These are phyloP conservation scores for Drosophila imparisetae DNA, from an alignment of 2,888 invertebrate species.

Conservation along the genomic window DNA sequence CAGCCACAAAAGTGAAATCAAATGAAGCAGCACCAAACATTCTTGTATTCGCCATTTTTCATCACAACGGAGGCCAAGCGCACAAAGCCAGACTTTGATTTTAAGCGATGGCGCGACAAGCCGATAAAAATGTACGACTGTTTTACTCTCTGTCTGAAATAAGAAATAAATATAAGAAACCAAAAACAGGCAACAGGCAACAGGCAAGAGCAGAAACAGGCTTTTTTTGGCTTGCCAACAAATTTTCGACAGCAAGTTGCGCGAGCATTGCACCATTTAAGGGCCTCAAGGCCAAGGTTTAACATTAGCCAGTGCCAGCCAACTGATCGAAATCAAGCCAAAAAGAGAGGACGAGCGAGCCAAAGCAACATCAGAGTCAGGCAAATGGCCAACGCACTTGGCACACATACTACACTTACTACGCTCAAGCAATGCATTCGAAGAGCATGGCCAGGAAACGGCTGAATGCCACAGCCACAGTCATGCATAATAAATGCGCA, in stretches of 20 bases:
- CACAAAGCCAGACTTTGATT: conserved; percentile 48
- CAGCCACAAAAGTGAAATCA: conserved; percentile 58
- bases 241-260: conserved; percentile 42
- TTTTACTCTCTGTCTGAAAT: not conserved
- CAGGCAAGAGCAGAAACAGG: conserved; percentile 36
- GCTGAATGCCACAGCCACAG: conserved; percentile 33
- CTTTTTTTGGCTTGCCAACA: conserved; percentile 37
- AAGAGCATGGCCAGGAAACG: conserved; percentile 47
- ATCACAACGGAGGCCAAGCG: conserved; percentile 46
- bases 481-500: conserved; percentile 80
- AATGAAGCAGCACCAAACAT: conserved; percentile 25
- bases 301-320: conserved; percentile 34
- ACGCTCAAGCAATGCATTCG: conserved; percentile 16
- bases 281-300: conserved; percentile 83
- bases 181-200: conserved; percentile 18
- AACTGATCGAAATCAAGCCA: conserved; percentile 59
- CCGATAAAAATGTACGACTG: conserved; percentile 39
- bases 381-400: conserved; percentile 45
- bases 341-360: conserved; percentile 21
- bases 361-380: conserved; percentile 9
- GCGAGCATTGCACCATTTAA: conserved; percentile 71
- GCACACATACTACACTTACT: conserved; percentile 55
- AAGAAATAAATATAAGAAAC: not conserved
- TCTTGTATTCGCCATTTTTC: conserved; percentile 37
- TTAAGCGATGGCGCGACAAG: conserved; percentile 24